Conservation (phyloP, 1,140 invertebrate genomes). For the Stegodyphus dumicola region DNA sequence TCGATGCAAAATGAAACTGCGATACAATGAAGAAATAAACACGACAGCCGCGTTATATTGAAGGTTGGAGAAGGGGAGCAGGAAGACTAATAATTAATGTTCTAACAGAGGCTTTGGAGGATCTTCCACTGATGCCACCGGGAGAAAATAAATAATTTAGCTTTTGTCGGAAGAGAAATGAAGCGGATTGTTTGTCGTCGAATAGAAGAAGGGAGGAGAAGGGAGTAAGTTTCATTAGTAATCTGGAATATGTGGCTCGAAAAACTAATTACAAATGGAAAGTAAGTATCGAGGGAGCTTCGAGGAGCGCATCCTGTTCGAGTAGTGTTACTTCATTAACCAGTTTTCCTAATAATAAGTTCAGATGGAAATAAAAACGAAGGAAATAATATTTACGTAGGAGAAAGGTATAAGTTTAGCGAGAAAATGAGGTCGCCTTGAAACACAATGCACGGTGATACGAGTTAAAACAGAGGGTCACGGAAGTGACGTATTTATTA, state of each 20-base stretch:
- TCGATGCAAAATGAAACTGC: not conserved
- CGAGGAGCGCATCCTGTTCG: no score
- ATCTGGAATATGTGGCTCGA: slow-evolving; percentile 14
- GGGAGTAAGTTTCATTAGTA: slow-evolving; percentile 28
- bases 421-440: no score
- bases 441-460: no score
- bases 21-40: not conserved
- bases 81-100: slow-evolving; percentile 36
- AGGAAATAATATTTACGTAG: no score
- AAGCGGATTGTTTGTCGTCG: slow-evolving; percentile 23
- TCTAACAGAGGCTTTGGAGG: not conserved
- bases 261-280: slow-evolving; percentile 41
- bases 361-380: no score
- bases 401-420: no score
- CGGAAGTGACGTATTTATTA: no score
- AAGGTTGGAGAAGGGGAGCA: not conserved
- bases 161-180: slow-evolving; percentile 19
- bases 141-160: slow-evolving; percentile 45
- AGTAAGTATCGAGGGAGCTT: slow-evolving; percentile 19
- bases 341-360: no score
- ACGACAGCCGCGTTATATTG: not conserved
- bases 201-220: not conserved
- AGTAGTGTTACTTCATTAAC: no score
- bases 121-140: not conserved
- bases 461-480: no score